Conservation (phyloP, 2,113 vertebrate genomes). For the Amphiprion percula region DNA sequence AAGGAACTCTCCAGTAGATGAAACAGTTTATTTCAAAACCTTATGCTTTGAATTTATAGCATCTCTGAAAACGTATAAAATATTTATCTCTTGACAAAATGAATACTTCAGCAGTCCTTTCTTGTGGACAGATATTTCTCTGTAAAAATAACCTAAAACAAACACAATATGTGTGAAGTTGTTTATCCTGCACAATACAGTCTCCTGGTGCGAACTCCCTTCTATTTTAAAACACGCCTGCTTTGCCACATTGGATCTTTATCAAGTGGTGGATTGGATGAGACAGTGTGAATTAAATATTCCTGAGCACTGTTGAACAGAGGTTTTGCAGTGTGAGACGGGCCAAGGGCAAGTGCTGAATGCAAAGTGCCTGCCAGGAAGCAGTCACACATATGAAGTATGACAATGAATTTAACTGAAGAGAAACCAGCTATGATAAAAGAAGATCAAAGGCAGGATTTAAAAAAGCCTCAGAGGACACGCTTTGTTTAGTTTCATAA, state of each 20-base stretch:
- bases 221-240: conserved; percentile 24
- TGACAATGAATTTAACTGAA: conserved; percentile 64
- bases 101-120: conserved; percentile 13
- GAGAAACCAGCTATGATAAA: conserved; percentile 59
- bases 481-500: conserved; percentile 73
- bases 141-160: conserved; percentile 37
- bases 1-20: neutral
- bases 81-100: conserved; percentile 40
- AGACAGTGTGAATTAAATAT: conserved; percentile 73
- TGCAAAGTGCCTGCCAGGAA: conserved; percentile 64
- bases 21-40: conserved; percentile 32
- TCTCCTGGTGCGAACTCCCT: conserved; percentile 39
- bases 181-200: conserved; percentile 46
- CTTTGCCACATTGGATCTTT: conserved; percentile 54
- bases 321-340: conserved; percentile 52
- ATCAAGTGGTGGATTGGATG: conserved; percentile 60
- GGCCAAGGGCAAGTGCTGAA: conserved; percentile 64
- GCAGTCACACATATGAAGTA: conserved; percentile 69
- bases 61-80: conserved; percentile 46
- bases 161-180: conserved; percentile 30
- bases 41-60: conserved; percentile 23
- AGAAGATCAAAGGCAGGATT: conserved; percentile 73
- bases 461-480: conserved; percentile 66
- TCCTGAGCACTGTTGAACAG: conserved; percentile 54
- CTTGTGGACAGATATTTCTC: conserved; percentile 23